A percentile compares a stretch with the other conserved stretches of the same genome.
Conservation (phyloP, 1,140 invertebrate species). For the Rhyzopertha dominica region DNA sequence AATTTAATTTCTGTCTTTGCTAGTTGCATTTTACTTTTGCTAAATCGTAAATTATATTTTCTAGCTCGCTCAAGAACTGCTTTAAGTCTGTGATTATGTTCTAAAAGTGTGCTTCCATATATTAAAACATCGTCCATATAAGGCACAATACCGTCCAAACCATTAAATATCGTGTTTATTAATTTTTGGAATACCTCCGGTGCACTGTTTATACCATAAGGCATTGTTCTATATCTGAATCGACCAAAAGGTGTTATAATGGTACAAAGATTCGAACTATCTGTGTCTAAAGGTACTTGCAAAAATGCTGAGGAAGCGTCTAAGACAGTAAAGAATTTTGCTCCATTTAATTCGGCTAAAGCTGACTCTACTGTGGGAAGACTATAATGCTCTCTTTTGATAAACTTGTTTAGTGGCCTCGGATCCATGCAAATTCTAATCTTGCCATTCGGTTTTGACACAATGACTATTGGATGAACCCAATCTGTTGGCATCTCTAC, state of each 20-base stretch:
- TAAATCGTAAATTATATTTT: slow-evolving; percentile 39
- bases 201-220: too few species aligned
- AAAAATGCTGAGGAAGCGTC: slow-evolving; percentile 14
- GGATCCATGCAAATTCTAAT: too few species aligned
- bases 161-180: slow-evolving; percentile 37
- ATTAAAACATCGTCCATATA: slow-evolving; percentile 44
- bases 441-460: too few species aligned
- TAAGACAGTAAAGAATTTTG: slow-evolving; percentile 18
- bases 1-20: slow-evolving; percentile 36
- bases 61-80: slow-evolving; percentile 34
- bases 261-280: slow-evolving; percentile 10
- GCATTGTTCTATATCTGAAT: too few species aligned
- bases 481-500: too few species aligned
- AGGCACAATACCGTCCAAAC: slow-evolving; percentile 34
- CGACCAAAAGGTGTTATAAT: slow-evolving; percentile 43
- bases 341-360: too few species aligned
- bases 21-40: slow-evolving; percentile 37
- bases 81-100: slow-evolving; percentile 39
- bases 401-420: too few species aligned
- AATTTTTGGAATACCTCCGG: slow-evolving; percentile 44
- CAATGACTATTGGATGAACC: too few species aligned
- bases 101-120: slow-evolving; percentile 24
- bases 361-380: too few species aligned
- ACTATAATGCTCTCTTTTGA: too few species aligned
- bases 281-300: slow-evolving; percentile 9